These are phyloP conservation scores for Myrmophylax atrothorax DNA, from an alignment of 2,113 vertebrate species.

Conservation along the genomic window DNA sequence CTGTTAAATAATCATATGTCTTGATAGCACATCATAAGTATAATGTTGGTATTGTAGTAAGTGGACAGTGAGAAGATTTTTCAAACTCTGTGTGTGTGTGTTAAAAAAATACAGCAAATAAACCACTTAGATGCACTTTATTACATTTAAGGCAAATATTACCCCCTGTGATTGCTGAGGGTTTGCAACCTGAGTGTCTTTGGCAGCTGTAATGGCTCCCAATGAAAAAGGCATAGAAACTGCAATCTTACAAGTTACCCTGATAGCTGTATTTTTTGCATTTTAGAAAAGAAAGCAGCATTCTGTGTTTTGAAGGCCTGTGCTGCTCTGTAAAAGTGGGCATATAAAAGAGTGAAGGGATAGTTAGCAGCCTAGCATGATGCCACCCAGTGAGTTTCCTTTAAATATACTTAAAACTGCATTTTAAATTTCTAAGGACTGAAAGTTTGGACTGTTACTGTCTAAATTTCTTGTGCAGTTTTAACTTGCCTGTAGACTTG, in stretches of 20 bases:
- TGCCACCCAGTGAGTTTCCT: accelerated
- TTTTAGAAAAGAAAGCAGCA: accelerated
- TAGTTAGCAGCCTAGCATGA: neutral
- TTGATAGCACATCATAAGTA: accelerated
- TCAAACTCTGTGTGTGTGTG: neutral
- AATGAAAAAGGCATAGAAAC: neutral
- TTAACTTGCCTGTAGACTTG: neutral
- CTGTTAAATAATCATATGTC: accelerated
- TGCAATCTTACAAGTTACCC: accelerated
- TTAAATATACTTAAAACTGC: neutral
- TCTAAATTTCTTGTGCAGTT: neutral
- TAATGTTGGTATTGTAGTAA: accelerated
- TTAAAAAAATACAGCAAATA: neutral
- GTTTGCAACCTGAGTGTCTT: accelerated
- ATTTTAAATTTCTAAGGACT: neutral
- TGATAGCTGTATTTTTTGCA: neutral
- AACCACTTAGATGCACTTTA: accelerated
- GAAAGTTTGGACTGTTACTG: neutral
- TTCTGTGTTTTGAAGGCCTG: neutral
- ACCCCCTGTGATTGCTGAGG: neutral
- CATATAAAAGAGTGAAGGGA: neutral
- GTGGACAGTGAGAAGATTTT: accelerated
- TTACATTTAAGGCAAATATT: accelerated
- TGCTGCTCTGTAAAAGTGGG: neutral
- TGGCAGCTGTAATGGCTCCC: neutral